Percentiles rank a stretch among this genome's conserved stretches.
Evolutionary conservation across 2,113 vertebrate species (phyloP).

Genomic region (Corythoichthys intestinalis): DNA sequence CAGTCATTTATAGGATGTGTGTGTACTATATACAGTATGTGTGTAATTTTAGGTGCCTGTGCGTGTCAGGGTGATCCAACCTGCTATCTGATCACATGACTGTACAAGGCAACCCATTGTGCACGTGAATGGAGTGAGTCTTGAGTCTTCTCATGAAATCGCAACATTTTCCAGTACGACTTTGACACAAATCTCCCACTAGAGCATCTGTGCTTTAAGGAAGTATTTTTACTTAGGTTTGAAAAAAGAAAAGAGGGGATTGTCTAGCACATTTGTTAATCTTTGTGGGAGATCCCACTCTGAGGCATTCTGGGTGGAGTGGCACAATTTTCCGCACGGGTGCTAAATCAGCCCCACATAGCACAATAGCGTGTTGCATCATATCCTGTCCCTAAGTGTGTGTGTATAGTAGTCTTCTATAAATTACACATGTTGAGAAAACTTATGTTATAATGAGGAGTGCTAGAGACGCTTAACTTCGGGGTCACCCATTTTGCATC

Average conservation of each 20-base stretch:
- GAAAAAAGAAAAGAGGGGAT: neutral
- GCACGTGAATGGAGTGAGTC: neutral
- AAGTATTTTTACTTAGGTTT: neutral
- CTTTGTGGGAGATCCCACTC: neutral
- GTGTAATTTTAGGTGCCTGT: neutral
- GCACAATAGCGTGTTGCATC: slow-evolving; percentile 41
- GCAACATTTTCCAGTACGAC: neutral
- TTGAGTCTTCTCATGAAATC: neutral
- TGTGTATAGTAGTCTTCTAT: neutral
- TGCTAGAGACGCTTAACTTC: neutral
- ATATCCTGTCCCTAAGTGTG: slow-evolving; percentile 36
- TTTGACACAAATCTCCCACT: neutral
- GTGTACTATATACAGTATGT: neutral
- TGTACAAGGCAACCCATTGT: slow-evolving; percentile 2
- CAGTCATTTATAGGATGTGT: neutral
- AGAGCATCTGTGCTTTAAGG: neutral
- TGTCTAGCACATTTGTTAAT: neutral
- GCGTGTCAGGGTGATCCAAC: neutral
- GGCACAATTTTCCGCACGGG: slow-evolving; percentile 27
- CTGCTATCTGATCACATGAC: neutral
- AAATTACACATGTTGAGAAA: neutral
- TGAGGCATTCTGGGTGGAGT: slow-evolving; percentile 15
- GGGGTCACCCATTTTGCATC: neutral
- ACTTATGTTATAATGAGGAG: neutral
- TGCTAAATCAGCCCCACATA: slow-evolving; percentile 9